Conservation (phyloP, 92 coral and sea anemone species). For the Heteractis magnifica region DNA sequence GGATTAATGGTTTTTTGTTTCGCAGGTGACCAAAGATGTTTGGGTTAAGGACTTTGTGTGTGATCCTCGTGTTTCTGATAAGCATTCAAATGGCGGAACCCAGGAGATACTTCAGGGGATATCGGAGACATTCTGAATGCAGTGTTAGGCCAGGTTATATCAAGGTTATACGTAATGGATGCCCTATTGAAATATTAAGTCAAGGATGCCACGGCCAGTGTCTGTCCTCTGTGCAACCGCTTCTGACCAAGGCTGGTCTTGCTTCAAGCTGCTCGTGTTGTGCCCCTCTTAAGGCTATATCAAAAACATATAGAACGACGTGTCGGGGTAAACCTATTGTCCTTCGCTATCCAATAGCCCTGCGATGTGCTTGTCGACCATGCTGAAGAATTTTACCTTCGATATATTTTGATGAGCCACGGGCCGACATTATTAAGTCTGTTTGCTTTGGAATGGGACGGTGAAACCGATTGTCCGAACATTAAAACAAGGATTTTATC, state of each 20-base stretch:
- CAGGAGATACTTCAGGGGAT: slow-evolving; percentile 31
- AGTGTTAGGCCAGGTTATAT: slow-evolving; percentile 21
- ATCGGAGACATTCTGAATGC: slow-evolving; percentile 31
- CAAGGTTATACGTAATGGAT: slow-evolving; percentile 17
- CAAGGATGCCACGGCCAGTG: slow-evolving; percentile 87
- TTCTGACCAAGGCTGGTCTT: slow-evolving; percentile 61
- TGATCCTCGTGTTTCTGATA: slow-evolving; percentile 10
- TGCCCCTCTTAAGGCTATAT: slow-evolving; percentile 59
- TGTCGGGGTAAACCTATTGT: slow-evolving; percentile 46
- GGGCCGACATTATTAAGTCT: background rate
- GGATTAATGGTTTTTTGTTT: background rate
- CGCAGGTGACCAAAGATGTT: slow-evolving; percentile 25
- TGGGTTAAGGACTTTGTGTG: background rate
- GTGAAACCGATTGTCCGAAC: background rate
- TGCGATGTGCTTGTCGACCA: slow-evolving; percentile 88
- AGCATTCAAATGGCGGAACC: slow-evolving; percentile 5
- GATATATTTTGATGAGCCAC: background rate
- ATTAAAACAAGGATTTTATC: background rate
- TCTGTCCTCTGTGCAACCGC: slow-evolving; percentile 85
- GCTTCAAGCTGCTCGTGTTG: slow-evolving; percentile 94
- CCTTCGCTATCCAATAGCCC: slow-evolving; percentile 60
- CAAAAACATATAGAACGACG: slow-evolving; percentile 18
- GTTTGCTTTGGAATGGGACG: background rate
- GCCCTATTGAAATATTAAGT: slow-evolving; percentile 48
- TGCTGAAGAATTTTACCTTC: slow-evolving; percentile 47